Base-by-base conservation (phyloP, 2,113 vertebrate species). In the Trinectes maculatus region DNA sequence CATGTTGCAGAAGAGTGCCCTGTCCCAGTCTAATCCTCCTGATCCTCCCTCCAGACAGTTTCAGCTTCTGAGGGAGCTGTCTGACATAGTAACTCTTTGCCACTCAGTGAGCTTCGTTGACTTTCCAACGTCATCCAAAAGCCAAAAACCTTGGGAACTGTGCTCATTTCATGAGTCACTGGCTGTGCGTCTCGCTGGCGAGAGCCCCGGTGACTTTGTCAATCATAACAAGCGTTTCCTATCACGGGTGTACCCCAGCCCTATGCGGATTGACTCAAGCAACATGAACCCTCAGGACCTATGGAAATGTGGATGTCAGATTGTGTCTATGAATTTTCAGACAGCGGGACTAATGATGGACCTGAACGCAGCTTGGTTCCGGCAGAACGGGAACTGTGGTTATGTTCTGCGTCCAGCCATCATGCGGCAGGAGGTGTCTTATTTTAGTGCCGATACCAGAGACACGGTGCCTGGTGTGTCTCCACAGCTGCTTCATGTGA, bases 251-350 rank as follows among this genome's bases (percentile, higher is more conserved):
- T 95, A 95, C 52, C 96, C 96, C 39, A 96, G 86, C 47, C 95
- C 95, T 1, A 95, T 95, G 94, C 93, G 96, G 31, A 94, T 97
- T 16, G 96, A 98, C 89, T 98, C 96, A 0, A 96, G 95, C 86
- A 98, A 98, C 81, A 95, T 96, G 94, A 97, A 98, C 85, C 96
- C 96, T 40, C 96, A 96, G 88, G 96, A 97, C 80, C 94, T 96
- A 71, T 98, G 96, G 96, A 97, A 98, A 57, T 97, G 95, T 12
- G 96, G 96, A 3, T 96, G 95, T 81, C 96, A 98, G 79, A 95
- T 98, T 10, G 96, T 98, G 39, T 94, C 95, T 40, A 95, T 98
- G 95, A 98, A 98, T 90, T 97, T 95, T 62, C 96, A 98, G 69
- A 98, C 96, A 0, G 95, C 96, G 0, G 96, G 96, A 6, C 82